phyloP scores from a whole-genome alignment of 2,113 vertebrate species.

The Chloropsis cyanopogon region DNA sequence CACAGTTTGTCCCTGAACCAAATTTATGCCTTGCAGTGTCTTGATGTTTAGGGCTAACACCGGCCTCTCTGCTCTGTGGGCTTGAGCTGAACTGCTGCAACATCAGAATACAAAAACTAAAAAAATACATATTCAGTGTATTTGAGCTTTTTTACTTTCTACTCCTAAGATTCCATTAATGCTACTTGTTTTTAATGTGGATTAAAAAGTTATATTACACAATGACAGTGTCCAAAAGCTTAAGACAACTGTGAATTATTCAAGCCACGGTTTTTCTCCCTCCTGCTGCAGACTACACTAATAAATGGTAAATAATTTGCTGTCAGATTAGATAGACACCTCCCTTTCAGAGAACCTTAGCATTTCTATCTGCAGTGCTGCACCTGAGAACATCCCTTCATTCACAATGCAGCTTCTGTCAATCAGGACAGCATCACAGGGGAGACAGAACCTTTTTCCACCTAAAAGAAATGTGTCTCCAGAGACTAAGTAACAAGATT shows the following conservation, averaged over 20 bases:
- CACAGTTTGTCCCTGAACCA: background rate
- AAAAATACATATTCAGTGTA: background rate
- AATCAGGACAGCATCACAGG: slow-evolving; percentile 67
- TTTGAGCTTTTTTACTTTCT: background rate
- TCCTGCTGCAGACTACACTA: background rate
- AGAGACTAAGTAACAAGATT: slow-evolving; percentile 61
- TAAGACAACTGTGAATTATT: slow-evolving; percentile 3
- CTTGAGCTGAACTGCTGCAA: background rate
- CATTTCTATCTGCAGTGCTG: background rate
- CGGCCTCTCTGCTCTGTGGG: background rate
- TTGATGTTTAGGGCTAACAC: background rate
- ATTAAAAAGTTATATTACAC: background rate
- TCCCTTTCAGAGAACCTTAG: background rate
- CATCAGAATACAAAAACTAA: background rate
- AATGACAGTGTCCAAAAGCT: background rate
- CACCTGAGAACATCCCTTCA: slow-evolving; percentile 76
- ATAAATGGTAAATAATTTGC: slow-evolving; percentile 16
- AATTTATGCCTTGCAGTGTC: background rate
- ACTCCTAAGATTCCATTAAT: background rate
- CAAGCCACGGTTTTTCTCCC: background rate
- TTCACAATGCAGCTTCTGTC: slow-evolving; percentile 72
- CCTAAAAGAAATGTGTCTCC: slow-evolving; percentile 63
- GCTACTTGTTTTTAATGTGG: background rate
- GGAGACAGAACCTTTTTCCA: slow-evolving; percentile 43
- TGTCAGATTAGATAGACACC: background rate